Evolutionary conservation across 2,113 vertebrate genomes (phyloP).

Genomic region (Salvelinus namaycush): DNA sequence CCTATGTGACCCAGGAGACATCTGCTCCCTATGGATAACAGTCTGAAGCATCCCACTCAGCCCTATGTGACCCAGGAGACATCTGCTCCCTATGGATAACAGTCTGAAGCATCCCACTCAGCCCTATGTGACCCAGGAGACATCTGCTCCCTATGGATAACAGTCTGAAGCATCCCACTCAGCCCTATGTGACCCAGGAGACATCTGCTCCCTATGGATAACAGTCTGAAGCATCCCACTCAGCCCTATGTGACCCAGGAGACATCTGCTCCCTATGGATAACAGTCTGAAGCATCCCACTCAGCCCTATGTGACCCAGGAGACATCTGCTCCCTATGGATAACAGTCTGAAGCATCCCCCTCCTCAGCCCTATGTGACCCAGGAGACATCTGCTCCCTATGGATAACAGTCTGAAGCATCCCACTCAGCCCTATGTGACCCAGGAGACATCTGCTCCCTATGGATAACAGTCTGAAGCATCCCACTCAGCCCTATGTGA

Average conservation of each 20-base stretch:
- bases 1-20: conserved; percentile 9
- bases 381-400: not conserved
- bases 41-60: not conserved
- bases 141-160: not conserved
- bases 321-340: not conserved
- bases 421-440: not conserved
- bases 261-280: not conserved
- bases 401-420: too few relatives aligned
- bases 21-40: not conserved
- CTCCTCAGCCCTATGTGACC: conserved; percentile 1
- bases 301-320: conserved; percentile 2
- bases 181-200: conserved; percentile 4
- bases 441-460: not conserved
- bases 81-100: not conserved
- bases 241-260: conserved; percentile 2
- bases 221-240: not conserved
- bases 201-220: not conserved
- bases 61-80: conserved; percentile 9
- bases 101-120: not conserved
- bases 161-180: not conserved
- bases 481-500: not conserved
- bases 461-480: too few relatives aligned
- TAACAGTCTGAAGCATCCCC: too few relatives aligned
- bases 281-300: too few relatives aligned
- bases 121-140: conserved; percentile 4